Evolutionary conservation across 1,140 invertebrate genomes (phyloP).

Genomic region (Drosophila kanapiae): DNA sequence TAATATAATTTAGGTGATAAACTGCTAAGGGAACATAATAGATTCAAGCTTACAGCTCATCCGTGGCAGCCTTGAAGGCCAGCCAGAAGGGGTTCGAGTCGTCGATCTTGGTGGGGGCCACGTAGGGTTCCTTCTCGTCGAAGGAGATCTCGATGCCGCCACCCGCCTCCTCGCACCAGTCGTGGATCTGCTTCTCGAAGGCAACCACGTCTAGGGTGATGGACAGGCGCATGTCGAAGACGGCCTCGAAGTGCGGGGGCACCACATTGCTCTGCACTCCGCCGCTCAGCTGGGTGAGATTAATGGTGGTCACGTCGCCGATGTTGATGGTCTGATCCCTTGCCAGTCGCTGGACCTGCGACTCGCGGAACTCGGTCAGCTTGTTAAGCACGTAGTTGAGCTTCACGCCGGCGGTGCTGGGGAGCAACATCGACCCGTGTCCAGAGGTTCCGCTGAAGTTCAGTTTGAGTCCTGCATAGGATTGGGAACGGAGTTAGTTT

Average conservation of each 20-base stretch:
- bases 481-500: neutral
- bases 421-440: conserved; percentile 93
- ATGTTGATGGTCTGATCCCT: conserved; percentile 88
- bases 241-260: conserved; percentile 91
- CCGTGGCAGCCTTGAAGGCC: conserved; percentile 89
- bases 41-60: conserved; percentile 87
- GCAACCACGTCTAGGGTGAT: conserved; percentile 89
- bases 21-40: conserved; percentile 84
- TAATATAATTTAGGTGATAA: neutral
- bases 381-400: conserved; percentile 91
- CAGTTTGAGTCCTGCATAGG: conserved; percentile 49
- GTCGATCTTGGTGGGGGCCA: conserved; percentile 89
- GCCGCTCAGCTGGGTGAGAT: conserved; percentile 94
- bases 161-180: conserved; percentile 94
- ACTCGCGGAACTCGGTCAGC: conserved; percentile 90
- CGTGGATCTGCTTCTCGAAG: conserved; percentile 89
- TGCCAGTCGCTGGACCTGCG: conserved; percentile 89
- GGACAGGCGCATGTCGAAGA: conserved; percentile 93
- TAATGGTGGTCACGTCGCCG: conserved; percentile 95
- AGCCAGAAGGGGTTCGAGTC: conserved; percentile 92
- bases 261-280: conserved; percentile 96
- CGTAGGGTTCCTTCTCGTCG: conserved; percentile 88
- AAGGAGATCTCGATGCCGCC: conserved; percentile 91
- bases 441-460: conserved; percentile 90
- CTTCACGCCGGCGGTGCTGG: conserved; percentile 94